These are phyloP conservation scores for Telenomus remus DNA, from an alignment of 1,140 invertebrate genomes.

Conservation along the genomic window DNA sequence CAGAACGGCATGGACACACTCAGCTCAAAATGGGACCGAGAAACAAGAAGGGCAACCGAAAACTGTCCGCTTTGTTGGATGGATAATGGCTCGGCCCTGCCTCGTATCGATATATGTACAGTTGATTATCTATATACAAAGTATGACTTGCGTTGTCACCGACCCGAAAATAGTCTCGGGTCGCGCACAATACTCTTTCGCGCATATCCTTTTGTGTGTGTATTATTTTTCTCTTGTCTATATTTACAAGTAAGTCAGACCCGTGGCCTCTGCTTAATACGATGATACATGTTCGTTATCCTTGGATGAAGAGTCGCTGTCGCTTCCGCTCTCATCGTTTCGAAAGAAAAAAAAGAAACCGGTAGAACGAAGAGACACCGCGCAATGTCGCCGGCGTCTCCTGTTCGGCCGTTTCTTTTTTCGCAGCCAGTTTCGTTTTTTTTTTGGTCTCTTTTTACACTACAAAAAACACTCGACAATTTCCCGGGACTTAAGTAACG, in stretches of 20 bases:
- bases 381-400: constrained; percentile 5
- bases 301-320: constrained; percentile 48
- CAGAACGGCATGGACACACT: no score
- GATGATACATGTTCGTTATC: constrained; percentile 62
- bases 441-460: constrained; percentile 63
- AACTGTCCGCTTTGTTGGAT: constrained; percentile 59
- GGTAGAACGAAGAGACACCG: no score
- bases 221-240: constrained; percentile 24
- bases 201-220: constrained; percentile 15
- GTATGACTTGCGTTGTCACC: constrained; percentile 72
- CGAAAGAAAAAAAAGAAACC: constrained; percentile 4
- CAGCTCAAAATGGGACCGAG: constrained; percentile 13
- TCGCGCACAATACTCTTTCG: constrained; percentile 41
- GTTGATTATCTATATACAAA: constrained; percentile 75
- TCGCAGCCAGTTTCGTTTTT: constrained; percentile 50
- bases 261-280: constrained; percentile 63
- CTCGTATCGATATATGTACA: constrained; percentile 72
- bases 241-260: constrained; percentile 72
- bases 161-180: constrained; percentile 13
- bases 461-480: constrained; percentile 61
- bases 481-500: constrained; percentile 67
- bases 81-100: constrained; percentile 73
- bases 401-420: not conserved
- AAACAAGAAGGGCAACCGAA: constrained; percentile 8
- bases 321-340: constrained; percentile 30